These are phyloP conservation scores for Anniella stebbinsi DNA, from an alignment of 2,797 vertebrate species.

Conservation along the genomic window DNA sequence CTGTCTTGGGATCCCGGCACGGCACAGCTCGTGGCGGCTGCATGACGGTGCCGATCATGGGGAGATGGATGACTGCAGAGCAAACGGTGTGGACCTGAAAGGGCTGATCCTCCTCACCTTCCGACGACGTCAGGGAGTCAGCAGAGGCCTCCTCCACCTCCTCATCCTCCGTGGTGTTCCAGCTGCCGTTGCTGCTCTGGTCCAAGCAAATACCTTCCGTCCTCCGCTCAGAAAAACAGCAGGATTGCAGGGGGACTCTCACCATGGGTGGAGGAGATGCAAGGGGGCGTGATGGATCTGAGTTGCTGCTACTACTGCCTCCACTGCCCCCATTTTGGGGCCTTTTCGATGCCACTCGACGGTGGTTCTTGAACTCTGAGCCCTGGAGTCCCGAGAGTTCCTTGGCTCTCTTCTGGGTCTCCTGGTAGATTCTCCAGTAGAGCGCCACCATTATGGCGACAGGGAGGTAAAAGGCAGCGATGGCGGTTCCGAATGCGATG, in stretches of 20 bases:
- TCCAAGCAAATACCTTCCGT: constrained; percentile 45
- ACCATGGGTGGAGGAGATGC: constrained; percentile 28
- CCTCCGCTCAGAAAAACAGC: constrained; percentile 60
- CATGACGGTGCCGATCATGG: constrained; percentile 69
- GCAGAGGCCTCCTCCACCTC: constrained; percentile 76
- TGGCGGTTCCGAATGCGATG: constrained; percentile 84
- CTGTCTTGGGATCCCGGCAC: constrained; percentile 43
- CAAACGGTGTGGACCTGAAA: constrained; percentile 62
- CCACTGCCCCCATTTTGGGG: constrained; percentile 40
- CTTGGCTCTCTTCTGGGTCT: constrained; percentile 81
- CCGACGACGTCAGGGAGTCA: constrained; percentile 76
- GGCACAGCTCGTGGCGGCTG: constrained; percentile 44
- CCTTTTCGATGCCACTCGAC: not conserved
- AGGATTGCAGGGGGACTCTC: constrained; percentile 24
- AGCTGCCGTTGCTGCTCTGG: constrained; percentile 72
- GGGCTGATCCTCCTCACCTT: constrained; percentile 75
- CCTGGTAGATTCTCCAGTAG: constrained; percentile 85
- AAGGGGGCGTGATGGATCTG: constrained; percentile 57
- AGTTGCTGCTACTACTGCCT: constrained; percentile 74
- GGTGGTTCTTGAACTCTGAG: constrained; percentile 67
- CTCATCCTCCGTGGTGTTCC: constrained; percentile 76
- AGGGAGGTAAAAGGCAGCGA: constrained; percentile 85
- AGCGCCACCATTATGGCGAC: constrained; percentile 85
- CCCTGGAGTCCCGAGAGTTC: constrained; percentile 81
- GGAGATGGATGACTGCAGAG: constrained; percentile 70